A percentile compares a stretch with the other conserved stretches of the same genome.
phyloP scores from a whole-genome alignment of 2,113 vertebrate genomes.

The Pogonocichla stellata region DNA sequence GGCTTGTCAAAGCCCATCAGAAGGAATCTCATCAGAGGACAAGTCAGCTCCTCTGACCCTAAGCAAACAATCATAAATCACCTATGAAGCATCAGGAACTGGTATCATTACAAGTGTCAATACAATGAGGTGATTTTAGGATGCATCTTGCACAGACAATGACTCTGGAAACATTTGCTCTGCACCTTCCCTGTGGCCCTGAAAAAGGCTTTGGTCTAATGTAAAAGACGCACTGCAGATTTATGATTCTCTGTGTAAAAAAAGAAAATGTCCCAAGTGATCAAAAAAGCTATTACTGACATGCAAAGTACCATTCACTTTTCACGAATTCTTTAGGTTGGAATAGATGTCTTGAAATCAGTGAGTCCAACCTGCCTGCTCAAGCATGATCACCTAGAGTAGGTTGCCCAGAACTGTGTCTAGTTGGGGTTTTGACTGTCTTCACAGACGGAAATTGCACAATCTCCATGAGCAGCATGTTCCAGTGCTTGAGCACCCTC shows the following conservation, averaged over 20 bases:
- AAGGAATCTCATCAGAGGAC: neutral
- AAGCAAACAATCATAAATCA: neutral
- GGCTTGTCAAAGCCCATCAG: neutral
- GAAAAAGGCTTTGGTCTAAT: neutral
- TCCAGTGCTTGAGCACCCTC: neutral
- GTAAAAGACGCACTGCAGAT: neutral
- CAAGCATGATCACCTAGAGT: neutral
- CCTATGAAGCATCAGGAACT: neutral
- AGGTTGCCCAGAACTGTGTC: neutral
- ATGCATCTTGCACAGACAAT: neutral
- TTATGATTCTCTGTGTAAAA: neutral
- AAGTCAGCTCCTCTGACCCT: neutral
- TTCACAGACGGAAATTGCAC: neutral
- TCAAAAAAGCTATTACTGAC: neutral
- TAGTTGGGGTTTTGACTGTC: neutral
- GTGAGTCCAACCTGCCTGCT: neutral
- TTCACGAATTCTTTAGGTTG: neutral
- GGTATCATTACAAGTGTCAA: neutral
- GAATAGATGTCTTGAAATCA: neutral
- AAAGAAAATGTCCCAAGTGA: neutral
- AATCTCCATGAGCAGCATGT: neutral
- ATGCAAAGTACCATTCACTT: neutral
- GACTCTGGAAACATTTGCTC: neutral
- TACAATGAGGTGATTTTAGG: neutral
- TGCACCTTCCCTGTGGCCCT: neutral